Conservation (phyloP, 1,140 invertebrate species). For the Drosophila jambulina region DNA sequence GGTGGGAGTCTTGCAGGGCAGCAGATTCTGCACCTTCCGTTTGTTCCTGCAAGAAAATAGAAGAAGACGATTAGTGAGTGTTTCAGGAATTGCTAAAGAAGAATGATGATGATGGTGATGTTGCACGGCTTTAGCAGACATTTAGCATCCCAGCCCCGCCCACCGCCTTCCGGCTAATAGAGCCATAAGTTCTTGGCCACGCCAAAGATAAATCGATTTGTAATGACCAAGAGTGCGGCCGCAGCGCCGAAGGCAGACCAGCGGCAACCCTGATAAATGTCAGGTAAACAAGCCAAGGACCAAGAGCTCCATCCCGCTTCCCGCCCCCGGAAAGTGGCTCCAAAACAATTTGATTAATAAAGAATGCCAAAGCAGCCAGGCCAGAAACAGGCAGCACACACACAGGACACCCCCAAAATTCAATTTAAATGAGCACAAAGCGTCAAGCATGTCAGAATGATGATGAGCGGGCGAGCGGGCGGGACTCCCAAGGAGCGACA, state of each 20-base stretch:
- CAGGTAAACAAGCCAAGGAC: conserved; percentile 60
- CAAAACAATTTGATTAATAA: conserved; percentile 72
- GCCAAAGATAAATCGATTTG: conserved; percentile 80
- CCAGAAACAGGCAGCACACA: neutral
- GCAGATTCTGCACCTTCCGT: conserved; percentile 90
- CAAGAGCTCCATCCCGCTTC: conserved; percentile 6
- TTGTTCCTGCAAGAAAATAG: conserved; percentile 88
- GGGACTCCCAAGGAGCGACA: conserved; percentile 33
- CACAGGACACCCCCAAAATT: conserved; percentile 57
- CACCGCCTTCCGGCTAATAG: conserved; percentile 50
- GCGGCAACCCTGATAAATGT: conserved; percentile 59
- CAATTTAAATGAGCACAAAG: conserved; percentile 79
- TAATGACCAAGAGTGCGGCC: conserved; percentile 63
- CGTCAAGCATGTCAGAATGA: conserved; percentile 48
- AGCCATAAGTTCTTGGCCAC: conserved; percentile 67
- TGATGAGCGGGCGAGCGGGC: conserved; percentile 14
- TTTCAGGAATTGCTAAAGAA: conserved; percentile 18
- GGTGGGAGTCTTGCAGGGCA: conserved; percentile 89
- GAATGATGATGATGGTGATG: conserved; percentile 63
- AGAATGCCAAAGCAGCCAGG: conserved; percentile 41
- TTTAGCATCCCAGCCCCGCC: conserved; percentile 14
- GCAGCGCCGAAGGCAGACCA: neutral
- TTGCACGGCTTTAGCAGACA: conserved; percentile 37
- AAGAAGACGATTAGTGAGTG: conserved; percentile 32
- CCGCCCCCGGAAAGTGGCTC: conserved; percentile 30